Percentiles rank a stretch among this genome's conserved stretches.
phyloP scores from a whole-genome alignment of 1,140 invertebrate genomes.

The Dinoponera quadriceps region DNA sequence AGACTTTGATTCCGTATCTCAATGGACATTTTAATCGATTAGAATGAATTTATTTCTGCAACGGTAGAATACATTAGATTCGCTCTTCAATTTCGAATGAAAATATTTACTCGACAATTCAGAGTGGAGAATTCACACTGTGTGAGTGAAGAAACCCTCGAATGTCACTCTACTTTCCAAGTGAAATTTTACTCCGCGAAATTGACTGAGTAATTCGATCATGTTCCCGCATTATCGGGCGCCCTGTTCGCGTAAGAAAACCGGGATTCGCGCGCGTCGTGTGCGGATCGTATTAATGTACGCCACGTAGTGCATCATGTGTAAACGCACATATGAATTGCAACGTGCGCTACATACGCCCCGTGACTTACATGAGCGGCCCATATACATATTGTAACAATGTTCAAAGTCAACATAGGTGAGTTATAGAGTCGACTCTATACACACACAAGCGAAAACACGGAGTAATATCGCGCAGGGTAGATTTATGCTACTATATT shows the following conservation, averaged over 20 bases:
- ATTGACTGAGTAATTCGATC: no score
- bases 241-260: neutral
- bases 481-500: conserved; percentile 8
- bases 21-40: no score
- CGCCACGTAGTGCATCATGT: conserved; percentile 21
- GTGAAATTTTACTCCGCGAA: no score
- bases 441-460: conserved; percentile 21
- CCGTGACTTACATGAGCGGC: conserved; percentile 36
- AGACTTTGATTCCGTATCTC: no score
- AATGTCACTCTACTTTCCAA: no score
- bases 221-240: no score
- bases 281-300: conserved; percentile 44
- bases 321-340: conserved; percentile 52
- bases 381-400: conserved; percentile 43
- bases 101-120: no score
- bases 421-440: conserved; percentile 40
- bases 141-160: no score
- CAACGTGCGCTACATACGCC: conserved; percentile 19
- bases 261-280: conserved; percentile 11
- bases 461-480: neutral
- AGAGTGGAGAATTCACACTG: no score
- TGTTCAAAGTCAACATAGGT: conserved; percentile 48
- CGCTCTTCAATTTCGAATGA: no score
- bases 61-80: no score
- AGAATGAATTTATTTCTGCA: no score